Evolutionary conservation across 35 echinoderm and acorn worm genomes (phyloP).

Genomic region (Acanthaster planci): DNA sequence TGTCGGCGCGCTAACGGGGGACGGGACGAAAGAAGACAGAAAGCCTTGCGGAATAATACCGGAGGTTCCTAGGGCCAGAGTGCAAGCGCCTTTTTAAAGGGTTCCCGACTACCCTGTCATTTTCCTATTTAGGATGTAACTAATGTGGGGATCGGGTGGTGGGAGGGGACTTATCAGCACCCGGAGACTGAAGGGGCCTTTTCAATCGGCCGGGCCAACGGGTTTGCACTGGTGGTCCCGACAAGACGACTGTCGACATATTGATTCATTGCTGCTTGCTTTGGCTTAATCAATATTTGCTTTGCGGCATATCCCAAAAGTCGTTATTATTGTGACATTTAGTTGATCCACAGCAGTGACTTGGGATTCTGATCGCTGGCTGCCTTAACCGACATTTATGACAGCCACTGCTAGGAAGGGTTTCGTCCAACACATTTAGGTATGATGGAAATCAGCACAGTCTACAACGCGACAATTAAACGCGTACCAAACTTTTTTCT

Average conservation of each 20-base stretch:
- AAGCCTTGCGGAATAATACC: background rate
- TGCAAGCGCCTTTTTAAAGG: background rate
- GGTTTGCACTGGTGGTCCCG: background rate
- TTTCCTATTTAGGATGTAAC: conserved; percentile 10
- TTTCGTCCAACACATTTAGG: too few relatives aligned
- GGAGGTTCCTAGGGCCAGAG: background rate
- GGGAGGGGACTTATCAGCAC: background rate
- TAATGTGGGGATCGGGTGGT: background rate
- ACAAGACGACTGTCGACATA: background rate
- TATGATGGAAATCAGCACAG: too few relatives aligned
- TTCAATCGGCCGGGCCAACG: background rate
- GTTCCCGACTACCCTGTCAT: conserved; percentile 11
- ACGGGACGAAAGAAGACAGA: background rate
- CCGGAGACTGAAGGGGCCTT: background rate
- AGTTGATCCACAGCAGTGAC: background rate
- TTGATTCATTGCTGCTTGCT: background rate
- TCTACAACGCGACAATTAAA: too few relatives aligned
- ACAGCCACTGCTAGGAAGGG: too few relatives aligned
- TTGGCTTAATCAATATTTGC: background rate
- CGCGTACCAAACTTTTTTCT: too few relatives aligned
- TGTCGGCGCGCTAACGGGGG: background rate
- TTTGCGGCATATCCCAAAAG: background rate
- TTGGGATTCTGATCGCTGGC: too few relatives aligned
- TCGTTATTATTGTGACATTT: background rate
- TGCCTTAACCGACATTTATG: too few relatives aligned